Evolutionary conservation across 2,113 vertebrate genomes (phyloP), one percentile per base, ranked within the genome.

Genomic region (Chloropsis hardwickii): DNA sequence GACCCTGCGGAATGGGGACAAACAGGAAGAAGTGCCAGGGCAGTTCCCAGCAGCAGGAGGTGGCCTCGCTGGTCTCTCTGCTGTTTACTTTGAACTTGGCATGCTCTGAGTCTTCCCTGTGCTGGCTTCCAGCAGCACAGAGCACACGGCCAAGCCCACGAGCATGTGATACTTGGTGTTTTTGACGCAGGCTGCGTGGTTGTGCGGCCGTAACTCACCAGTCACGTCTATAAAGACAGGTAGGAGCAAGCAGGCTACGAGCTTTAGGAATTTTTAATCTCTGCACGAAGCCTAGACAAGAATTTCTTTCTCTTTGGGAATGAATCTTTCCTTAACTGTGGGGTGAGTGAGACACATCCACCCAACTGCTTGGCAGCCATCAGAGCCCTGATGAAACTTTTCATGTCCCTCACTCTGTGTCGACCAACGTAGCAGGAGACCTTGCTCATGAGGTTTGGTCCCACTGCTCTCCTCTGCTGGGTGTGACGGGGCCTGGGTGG

Each of bases 21-120:
- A 94, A 50, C 90, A 94, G 94, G 91, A 94, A 83, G 79, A 73
- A 95, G 62, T 31, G 31, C 35, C 81, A 28, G 90, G 87, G 93
- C 81, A 82, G 92, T 86, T 96, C 94, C 94, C 91, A 96, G 93
- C 96, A 95, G 95, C 95, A 78, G 95, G 92, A 94, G 95, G 87
- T 96, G 90, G 93, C 94, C 92, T 93, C 0, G 20, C 90, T 96
- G 93, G 58, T 87, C 92, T 89, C 84, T 78, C 39, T 8, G 35
- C 84, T 95, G 91, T 93, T 97, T 97, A 40, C 94, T 97, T 88
- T 81, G 62, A 66, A 58, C 93, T 95, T 95, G 95, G 95, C 94
- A 66, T 80, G 94, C 84, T 77, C 87, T 1, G 39, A 90, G 84
- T 62, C 93, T 90, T 92, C 90, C 81, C 93, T 95, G 91, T 74